These are phyloP conservation scores for Manacus vitellinus DNA, from an alignment of 2,113 vertebrate species.

Conservation along the genomic window DNA sequence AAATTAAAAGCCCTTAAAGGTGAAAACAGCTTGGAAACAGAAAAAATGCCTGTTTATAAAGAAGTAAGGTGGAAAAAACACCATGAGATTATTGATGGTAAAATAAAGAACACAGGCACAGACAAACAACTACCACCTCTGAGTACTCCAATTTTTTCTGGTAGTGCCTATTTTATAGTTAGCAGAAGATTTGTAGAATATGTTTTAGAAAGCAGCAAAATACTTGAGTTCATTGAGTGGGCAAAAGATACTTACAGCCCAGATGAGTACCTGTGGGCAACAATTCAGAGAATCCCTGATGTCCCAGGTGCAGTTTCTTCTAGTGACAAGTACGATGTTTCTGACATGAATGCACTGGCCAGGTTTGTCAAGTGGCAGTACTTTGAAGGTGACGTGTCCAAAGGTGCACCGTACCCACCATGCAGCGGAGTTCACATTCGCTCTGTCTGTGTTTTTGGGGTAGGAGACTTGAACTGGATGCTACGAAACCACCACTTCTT, in stretches of 20 bases:
- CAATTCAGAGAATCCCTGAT: constrained; percentile 84
- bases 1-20: constrained; percentile 79
- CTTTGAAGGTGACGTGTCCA: constrained; percentile 78
- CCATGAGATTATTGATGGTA: constrained; percentile 72
- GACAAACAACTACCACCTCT: constrained; percentile 80
- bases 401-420: constrained; percentile 80
- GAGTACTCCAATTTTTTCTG: constrained; percentile 80
- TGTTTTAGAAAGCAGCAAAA: constrained; percentile 72
- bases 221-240: constrained; percentile 83
- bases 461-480: constrained; percentile 86
- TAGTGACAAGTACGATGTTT: constrained; percentile 80
- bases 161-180: constrained; percentile 88
- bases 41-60: constrained; percentile 79
- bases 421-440: constrained; percentile 83
- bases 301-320: constrained; percentile 80
- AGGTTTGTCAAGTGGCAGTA: constrained; percentile 87
- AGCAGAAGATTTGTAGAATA: constrained; percentile 78
- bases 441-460: constrained; percentile 84
- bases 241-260: constrained; percentile 88
- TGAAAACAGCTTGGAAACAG: constrained; percentile 86
- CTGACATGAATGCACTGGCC: constrained; percentile 83
- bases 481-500: constrained; percentile 84
- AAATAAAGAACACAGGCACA: constrained; percentile 66
- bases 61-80: constrained; percentile 75
- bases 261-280: constrained; percentile 91